Percentiles rank a stretch among this genome's conserved stretches.
These are phyloP conservation scores for Mus caroli DNA, from an alignment of 2,797 vertebrate species.

Conservation along the genomic window DNA sequence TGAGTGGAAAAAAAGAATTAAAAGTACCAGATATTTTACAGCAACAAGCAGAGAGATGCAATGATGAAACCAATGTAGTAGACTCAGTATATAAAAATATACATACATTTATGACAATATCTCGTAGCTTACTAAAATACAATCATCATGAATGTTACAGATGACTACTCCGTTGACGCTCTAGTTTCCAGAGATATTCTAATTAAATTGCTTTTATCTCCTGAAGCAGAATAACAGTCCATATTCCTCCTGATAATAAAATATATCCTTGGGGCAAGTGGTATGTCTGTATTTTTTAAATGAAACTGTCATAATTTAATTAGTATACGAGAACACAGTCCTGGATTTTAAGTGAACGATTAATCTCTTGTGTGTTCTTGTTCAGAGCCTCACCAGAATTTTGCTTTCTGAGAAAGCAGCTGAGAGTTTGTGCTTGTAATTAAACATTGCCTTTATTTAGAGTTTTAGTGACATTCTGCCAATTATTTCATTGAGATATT, in stretches of 20 bases:
- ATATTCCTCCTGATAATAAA: slow-evolving; percentile 85
- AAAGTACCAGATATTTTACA: slow-evolving; percentile 16
- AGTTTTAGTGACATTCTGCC: slow-evolving; percentile 52
- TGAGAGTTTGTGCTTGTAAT: slow-evolving; percentile 48
- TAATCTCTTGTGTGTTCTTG: slow-evolving; percentile 70
- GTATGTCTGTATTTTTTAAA: slow-evolving; percentile 84
- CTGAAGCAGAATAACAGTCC: slow-evolving; percentile 84
- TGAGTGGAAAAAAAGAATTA: background rate
- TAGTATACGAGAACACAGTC: slow-evolving; percentile 75
- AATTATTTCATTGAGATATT: slow-evolving; percentile 68
- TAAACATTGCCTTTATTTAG: slow-evolving; percentile 77
- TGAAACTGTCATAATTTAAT: slow-evolving; percentile 81
- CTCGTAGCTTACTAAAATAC: slow-evolving; percentile 72
- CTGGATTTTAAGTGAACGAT: slow-evolving; percentile 76
- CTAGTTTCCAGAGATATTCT: slow-evolving; percentile 80
- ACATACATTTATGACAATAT: slow-evolving; percentile 76
- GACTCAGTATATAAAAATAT: slow-evolving; percentile 54
- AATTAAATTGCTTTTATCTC: slow-evolving; percentile 88
- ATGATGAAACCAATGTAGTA: slow-evolving; percentile 29
- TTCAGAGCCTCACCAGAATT: slow-evolving; percentile 77
- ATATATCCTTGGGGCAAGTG: slow-evolving; percentile 82
- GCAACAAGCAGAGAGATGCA: background rate
- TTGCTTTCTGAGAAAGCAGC: slow-evolving; percentile 56
- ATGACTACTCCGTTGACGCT: slow-evolving; percentile 82
- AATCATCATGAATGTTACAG: slow-evolving; percentile 75